Evolutionary conservation across 2,797 vertebrate species (phyloP).

Genomic region (Alauda arvensis): DNA sequence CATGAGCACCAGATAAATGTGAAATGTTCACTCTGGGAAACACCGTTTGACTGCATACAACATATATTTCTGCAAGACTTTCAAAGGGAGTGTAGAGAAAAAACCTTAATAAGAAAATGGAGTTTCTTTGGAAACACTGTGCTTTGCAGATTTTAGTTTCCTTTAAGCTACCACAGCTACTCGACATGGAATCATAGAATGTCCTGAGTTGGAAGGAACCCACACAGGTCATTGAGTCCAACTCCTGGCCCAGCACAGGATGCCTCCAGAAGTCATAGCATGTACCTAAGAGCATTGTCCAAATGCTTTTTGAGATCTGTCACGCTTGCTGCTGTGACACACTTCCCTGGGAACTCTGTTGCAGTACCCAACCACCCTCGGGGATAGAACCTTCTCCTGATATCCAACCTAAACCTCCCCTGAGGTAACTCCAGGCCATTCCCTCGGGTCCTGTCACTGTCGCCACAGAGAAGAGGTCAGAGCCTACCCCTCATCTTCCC

Average conservation of each 20-base stretch:
- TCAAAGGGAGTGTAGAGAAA: background rate
- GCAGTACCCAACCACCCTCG: fast-evolving
- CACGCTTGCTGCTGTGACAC: background rate
- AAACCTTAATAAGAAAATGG: background rate
- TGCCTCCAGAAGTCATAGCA: background rate
- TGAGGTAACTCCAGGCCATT: background rate
- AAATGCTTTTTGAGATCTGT: background rate
- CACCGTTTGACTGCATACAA: background rate
- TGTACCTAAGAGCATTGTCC: background rate
- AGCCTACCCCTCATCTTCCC: background rate
- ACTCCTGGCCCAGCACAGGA: background rate
- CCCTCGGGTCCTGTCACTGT: fast-evolving
- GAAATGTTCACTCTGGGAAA: background rate
- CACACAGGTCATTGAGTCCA: background rate
- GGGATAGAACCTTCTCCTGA: background rate
- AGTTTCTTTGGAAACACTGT: background rate
- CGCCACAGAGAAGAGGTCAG: background rate
- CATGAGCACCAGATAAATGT: fast-evolving
- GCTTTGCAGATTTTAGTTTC: background rate
- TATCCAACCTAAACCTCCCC: background rate
- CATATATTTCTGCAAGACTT: background rate
- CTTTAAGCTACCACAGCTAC: background rate
- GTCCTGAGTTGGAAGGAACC: background rate
- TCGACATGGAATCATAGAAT: background rate
- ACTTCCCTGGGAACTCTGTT: background rate